Conservation (phyloP, 2,113 vertebrate genomes). For the Datnioides undecimradiatus region DNA sequence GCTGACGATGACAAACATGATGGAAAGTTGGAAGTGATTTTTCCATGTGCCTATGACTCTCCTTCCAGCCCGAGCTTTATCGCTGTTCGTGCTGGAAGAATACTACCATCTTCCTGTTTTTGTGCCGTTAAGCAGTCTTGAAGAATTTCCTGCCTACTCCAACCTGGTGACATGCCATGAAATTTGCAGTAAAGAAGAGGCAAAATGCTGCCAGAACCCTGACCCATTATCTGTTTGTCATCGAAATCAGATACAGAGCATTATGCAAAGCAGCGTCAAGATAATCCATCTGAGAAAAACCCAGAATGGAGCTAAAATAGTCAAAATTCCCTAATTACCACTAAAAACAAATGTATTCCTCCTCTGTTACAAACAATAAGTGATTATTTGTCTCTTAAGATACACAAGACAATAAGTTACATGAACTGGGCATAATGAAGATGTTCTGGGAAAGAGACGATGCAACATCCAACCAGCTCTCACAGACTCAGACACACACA, state of each 20-base stretch:
- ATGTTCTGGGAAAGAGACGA: constrained; percentile 36
- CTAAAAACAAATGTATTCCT: neutral
- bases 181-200: constrained; percentile 33
- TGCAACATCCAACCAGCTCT: constrained; percentile 34
- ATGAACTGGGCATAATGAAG: constrained; percentile 33
- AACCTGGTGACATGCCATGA: constrained; percentile 9
- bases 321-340: neutral
- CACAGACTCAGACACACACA: constrained; percentile 48
- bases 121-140: constrained; percentile 24
- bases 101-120: constrained; percentile 54
- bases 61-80: constrained; percentile 41
- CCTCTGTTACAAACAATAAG: neutral
- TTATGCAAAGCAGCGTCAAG: neutral
- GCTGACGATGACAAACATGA: constrained; percentile 35
- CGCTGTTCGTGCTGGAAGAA: constrained; percentile 9
- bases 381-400: neutral
- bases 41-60: constrained; percentile 33
- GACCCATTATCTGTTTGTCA: neutral
- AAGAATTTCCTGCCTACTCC: constrained; percentile 42
- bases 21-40: constrained; percentile 45
- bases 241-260: constrained; percentile 1
- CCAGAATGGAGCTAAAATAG: neutral
- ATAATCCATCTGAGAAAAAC: neutral
- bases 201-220: neutral
- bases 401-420: constrained; percentile 10